Conservation (phyloP, 2,888 invertebrate species). For the Yponomeuta malinellus region DNA sequence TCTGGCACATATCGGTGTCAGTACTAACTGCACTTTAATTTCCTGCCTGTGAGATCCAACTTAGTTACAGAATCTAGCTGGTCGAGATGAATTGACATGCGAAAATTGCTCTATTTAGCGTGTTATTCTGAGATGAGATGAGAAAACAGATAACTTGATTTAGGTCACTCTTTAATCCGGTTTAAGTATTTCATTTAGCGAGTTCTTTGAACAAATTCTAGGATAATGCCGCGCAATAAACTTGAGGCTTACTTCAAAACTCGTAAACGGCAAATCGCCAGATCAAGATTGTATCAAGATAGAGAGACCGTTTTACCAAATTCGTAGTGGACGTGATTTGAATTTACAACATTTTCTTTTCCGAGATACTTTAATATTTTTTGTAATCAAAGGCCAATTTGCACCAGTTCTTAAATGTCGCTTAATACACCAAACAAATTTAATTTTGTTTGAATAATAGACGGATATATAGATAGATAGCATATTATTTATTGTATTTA, state of each 20-base stretch:
- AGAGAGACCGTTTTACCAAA: not conserved
- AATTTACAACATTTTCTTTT: not conserved
- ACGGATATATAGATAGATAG: too few species aligned
- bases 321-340: not conserved
- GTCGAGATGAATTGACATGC: not conserved
- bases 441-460: too few species aligned
- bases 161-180: too few species aligned
- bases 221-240: not conserved
- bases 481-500: too few species aligned
- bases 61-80: not conserved
- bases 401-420: too few species aligned
- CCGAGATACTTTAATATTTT: not conserved
- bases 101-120: not conserved
- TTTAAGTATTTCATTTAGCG: not conserved
- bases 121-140: too few species aligned
- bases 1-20: not conserved
- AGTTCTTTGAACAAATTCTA: too few species aligned
- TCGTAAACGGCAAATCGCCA: not conserved
- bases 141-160: too few species aligned
- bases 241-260: not conserved
- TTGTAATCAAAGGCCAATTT: too few species aligned
- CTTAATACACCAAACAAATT: too few species aligned
- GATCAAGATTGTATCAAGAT: constrained; percentile 1
- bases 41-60: not conserved
- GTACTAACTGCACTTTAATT: not conserved